These are phyloP conservation scores for Channa striata DNA, from an alignment of 2,797 vertebrate species.

Conservation along the genomic window DNA sequence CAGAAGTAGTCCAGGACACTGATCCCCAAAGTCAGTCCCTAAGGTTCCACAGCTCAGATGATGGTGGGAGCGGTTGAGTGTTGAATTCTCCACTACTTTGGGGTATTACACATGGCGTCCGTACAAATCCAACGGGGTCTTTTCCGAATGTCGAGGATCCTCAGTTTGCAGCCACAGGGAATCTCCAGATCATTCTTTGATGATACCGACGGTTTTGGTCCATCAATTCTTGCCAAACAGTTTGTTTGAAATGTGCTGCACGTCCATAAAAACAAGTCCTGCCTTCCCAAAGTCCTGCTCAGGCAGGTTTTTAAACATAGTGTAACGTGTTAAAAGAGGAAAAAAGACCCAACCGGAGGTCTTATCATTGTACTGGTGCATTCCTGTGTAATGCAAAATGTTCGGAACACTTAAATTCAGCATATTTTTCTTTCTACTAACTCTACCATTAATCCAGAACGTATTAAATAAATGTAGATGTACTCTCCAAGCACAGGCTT, in stretches of 20 bases:
- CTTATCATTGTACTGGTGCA: neutral
- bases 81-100: conserved; percentile 9
- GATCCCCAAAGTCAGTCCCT: neutral
- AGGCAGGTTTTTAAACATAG: neutral
- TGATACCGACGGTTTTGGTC: neutral
- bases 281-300: neutral
- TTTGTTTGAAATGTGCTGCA: neutral
- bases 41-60: neutral
- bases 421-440: neutral
- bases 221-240: neutral
- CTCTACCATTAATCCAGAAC: neutral
- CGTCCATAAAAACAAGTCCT: no score
- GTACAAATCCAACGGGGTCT: neutral
- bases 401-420: neutral
- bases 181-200: conserved; percentile 17
- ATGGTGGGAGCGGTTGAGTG: neutral
- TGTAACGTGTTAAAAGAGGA: neutral
- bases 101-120: neutral
- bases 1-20: neutral
- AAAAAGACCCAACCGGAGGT: neutral
- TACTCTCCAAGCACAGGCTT: neutral
- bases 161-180: neutral
- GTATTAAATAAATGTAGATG: conserved; percentile 4
- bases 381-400: no score
- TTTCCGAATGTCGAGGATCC: conserved; percentile 1